Percentiles rank a stretch among this genome's conserved stretches.
phyloP scores from a whole-genome alignment of 2,113 vertebrate genomes.

The Gallinago paraguaiae region DNA sequence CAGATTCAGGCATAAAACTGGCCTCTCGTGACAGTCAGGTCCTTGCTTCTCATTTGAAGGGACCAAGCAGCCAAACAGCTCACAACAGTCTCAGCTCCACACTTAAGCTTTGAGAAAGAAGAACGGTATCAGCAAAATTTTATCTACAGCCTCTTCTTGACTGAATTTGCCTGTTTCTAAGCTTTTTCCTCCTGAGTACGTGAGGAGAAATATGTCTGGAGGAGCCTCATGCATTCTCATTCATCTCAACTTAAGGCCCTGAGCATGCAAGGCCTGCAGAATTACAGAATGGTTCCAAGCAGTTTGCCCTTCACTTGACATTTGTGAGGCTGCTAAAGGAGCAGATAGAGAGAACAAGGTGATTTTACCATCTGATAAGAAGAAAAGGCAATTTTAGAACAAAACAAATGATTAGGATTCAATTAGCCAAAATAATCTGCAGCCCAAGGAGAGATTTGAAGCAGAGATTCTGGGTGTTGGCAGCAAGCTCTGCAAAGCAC shows the following conservation, averaged over 20 bases:
- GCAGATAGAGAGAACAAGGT: not conserved
- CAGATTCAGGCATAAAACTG: not conserved
- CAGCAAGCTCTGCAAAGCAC: not conserved
- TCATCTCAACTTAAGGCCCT: not conserved
- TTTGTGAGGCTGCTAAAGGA: not conserved
- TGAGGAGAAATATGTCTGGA: not conserved
- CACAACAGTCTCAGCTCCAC: not conserved
- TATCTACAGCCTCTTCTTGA: not conserved
- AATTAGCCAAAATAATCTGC: constrained; percentile 23
- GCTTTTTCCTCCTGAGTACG: not conserved
- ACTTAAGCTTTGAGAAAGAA: not conserved
- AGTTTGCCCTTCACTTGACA: constrained; percentile 39
- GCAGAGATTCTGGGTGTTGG: not conserved
- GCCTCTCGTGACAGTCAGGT: not conserved
- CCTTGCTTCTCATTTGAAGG: not conserved
- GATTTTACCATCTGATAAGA: not conserved
- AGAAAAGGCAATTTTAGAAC: constrained; percentile 3
- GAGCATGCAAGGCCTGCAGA: not conserved
- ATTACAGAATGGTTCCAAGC: not conserved
- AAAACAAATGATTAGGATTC: not conserved
- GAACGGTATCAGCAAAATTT: not conserved
- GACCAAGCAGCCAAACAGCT: not conserved
- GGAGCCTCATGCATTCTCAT: not conserved
- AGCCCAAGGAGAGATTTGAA: not conserved
- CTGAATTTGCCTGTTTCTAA: not conserved